Evolutionary conservation across 2,888 invertebrate species (phyloP), one percentile per base, ranked within the genome.

Genomic region (Cheilosia scutellata): DNA sequence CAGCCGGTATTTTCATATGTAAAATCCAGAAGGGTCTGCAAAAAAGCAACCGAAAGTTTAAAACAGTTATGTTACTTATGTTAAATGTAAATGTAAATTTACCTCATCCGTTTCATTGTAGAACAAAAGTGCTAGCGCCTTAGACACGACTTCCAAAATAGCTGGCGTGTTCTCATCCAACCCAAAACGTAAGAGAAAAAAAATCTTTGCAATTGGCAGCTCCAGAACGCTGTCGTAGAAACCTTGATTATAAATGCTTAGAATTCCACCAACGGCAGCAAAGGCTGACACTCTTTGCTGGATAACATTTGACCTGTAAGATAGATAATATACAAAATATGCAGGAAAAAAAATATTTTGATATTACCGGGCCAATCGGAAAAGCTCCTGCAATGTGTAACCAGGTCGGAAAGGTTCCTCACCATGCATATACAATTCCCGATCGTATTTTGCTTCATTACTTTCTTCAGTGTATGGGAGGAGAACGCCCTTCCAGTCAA

Each of bases 361-460:
- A 0, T 7, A 47, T 9, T 88, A 93, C 89, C 95, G 93, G 40
- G 96, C 95, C 1, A 98, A 92, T 86, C 96, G 95, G 89, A 98
- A 95, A 0, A 98, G 92, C 92, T 99, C 99, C 88, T 96, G 96
- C 11, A 99, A 91, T 0, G 97, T 95, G 91, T 98, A 99, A 0
- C 98, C 98, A 2, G 98, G 97, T 82, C 97, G 94, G 83, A 96
- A 96, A 6, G 98, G 96, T 91, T 99, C 98, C 88, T 97, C 96
- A 0, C 98, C 98, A 92, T 99, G 99, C 91, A 98, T 97, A 92
- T 97, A 98, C 16, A 99, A 93, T 49, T 95, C 95, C 31, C 94
- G 91, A 4, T 91, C 90, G 86, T 94, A 94, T 60, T 93, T 93
- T 76, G 94, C 94, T 76, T 93, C 89, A 62, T 94, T 94, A 57